Percentiles rank a stretch among this genome's conserved stretches.
These are phyloP conservation scores for Drosophila antonietae DNA, from an alignment of 2,888 invertebrate genomes.

Conservation along the genomic window DNA sequence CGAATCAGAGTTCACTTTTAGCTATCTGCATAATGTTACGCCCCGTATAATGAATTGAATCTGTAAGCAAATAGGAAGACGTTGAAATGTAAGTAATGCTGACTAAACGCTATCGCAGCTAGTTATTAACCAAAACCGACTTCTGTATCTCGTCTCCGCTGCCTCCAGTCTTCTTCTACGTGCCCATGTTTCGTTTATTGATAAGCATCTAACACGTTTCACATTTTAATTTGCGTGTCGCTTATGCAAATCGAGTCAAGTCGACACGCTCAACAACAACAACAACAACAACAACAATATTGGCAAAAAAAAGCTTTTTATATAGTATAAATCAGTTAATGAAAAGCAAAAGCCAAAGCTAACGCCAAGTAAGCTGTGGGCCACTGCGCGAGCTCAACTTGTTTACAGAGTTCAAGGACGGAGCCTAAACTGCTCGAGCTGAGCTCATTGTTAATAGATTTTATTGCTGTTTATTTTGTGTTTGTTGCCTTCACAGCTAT, in stretches of 20 bases:
- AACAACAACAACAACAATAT: constrained; percentile 18
- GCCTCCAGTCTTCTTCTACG: constrained; percentile 31
- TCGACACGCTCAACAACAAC: constrained; percentile 51
- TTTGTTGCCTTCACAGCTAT: background rate
- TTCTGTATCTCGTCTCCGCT: constrained; percentile 4
- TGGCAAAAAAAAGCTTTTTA: constrained; percentile 6
- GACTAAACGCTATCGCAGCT: constrained; percentile 18
- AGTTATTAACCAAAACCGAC: constrained; percentile 12
- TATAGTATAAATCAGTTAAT: constrained; percentile 38
- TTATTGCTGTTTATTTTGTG: background rate
- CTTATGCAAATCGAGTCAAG: constrained; percentile 67
- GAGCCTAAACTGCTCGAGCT: constrained; percentile 20
- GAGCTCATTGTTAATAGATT: constrained; percentile 26
- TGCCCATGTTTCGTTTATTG: constrained; percentile 57
- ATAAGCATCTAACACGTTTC: constrained; percentile 77
- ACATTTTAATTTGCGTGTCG: constrained; percentile 70
- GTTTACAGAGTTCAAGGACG: constrained; percentile 58
- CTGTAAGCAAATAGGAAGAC: constrained; percentile 22
- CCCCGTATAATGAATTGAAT: constrained; percentile 12
- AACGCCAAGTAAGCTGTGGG: constrained; percentile 17
- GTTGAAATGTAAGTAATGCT: constrained; percentile 17
- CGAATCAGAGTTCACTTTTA: background rate
- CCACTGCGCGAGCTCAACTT: constrained; percentile 27
- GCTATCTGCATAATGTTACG: background rate
- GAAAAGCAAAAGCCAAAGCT: constrained; percentile 17